These are phyloP conservation scores for Stichodactyla helianthus DNA, from an alignment of 64 coral and sea anemone species.

Conservation along the genomic window DNA sequence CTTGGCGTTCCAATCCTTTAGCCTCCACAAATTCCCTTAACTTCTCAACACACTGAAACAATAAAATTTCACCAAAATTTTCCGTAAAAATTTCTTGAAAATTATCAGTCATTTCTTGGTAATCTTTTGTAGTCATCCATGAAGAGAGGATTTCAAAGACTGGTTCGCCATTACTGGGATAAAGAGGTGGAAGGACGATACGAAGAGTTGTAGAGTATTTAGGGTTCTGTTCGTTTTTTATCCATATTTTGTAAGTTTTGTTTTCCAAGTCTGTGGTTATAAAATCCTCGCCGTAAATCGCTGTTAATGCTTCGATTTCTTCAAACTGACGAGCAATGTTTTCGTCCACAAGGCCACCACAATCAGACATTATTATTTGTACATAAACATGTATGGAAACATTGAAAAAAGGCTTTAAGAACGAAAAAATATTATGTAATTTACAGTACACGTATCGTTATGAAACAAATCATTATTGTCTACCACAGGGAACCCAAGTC, in stretches of 20 bases:
- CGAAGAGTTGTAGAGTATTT: conserved; percentile 68
- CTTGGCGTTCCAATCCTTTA: conserved; percentile 20
- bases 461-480: too few species aligned
- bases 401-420: too few species aligned
- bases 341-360: conserved; percentile 9
- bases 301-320: conserved; percentile 87
- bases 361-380: conserved; percentile 27
- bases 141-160: conserved; percentile 86
- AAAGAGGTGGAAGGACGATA: conserved; percentile 60
- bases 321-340: conserved; percentile 60
- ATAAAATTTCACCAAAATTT: conserved; percentile 57
- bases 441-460: too few species aligned
- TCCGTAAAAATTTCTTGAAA: conserved; percentile 56
- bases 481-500: neutral
- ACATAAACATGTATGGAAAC: neutral
- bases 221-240: conserved; percentile 45
- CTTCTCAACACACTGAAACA: conserved; percentile 83
- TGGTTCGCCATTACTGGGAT: conserved; percentile 50
- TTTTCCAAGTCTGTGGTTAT: conserved; percentile 52
- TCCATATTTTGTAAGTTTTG: conserved; percentile 71
- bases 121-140: conserved; percentile 69
- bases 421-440: too few species aligned
- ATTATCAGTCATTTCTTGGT: conserved; percentile 42
- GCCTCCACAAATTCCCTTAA: conserved; percentile 68
- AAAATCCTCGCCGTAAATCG: conserved; percentile 98